Evolutionary conservation across 2,113 vertebrate species (phyloP), one percentile per base, ranked within the genome.

Genomic region (Pelvicachromis taeniatus): DNA sequence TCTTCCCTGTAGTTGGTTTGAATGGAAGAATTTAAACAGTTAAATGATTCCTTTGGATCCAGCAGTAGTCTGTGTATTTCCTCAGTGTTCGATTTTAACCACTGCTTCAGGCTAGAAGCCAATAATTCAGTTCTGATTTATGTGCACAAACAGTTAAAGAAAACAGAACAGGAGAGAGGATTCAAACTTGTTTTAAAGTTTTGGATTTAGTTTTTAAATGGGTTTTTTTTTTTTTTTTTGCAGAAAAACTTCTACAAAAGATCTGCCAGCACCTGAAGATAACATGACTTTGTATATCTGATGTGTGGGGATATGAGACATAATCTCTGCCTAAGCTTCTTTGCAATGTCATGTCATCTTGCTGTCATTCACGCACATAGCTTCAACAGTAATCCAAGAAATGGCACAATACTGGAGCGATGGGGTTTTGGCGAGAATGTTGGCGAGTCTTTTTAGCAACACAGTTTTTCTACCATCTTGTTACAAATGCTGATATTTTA

Each of bases 261-360:
- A 85, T 77, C 33, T 83, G 77, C 56, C 73, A 59, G 55, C 33
- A 16, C 52, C 1, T 4, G 4, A 52, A 73, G 81, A 87, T 80
- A 77, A 83, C 21, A 45, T 21, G 65, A 73, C 55, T 78, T 55
- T 52, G 59, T 52, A 82, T 87, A 84, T 89, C 84, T 65, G 55
- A 86, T 83, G 26, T 80, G 78, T 80, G 56, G 82, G 81, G 87
- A 68, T 59, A 80, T 80, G 55, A 87, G 61, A 78, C 86, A 78
- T 87, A 91, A 92, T 89, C 86, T 85, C 73, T 11, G 9, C 29
- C 56, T 86, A 88, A 89, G 85, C 90, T 87, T 75, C 91, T 89
- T 85, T 85, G 14, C 87, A 5, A 81, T 58, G 73, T 85, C 61
- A 63, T 73, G 56, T 88, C 85, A 65, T 87, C 59, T 92, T 85